A percentile compares a stretch with the other conserved stretches of the same genome.
Evolutionary conservation across 2,113 vertebrate genomes (phyloP).

Genomic region (Isichthys henryi): DNA sequence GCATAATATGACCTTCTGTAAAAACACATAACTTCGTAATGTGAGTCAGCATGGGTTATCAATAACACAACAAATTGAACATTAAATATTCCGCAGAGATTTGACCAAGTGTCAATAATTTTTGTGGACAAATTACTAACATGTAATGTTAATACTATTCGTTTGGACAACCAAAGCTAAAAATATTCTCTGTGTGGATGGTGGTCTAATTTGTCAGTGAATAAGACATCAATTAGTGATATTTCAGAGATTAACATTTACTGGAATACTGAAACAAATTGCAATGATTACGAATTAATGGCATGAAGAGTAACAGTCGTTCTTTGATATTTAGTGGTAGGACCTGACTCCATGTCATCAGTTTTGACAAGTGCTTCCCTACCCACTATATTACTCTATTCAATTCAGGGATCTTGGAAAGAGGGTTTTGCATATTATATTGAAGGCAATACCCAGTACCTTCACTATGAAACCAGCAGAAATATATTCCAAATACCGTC

Average conservation of each 20-base stretch:
- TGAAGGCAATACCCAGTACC: neutral
- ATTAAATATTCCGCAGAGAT: neutral
- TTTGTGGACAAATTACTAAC: neutral
- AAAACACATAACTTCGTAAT: neutral
- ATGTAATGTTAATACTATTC: neutral
- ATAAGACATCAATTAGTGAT: neutral
- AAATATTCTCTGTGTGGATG: neutral
- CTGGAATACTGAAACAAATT: neutral
- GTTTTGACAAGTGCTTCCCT: neutral
- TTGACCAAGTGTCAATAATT: neutral
- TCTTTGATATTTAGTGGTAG: neutral
- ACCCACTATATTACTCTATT: neutral
- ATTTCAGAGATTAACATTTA: neutral
- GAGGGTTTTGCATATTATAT: neutral
- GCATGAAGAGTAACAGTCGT: neutral
- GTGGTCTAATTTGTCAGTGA: neutral
- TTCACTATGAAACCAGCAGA: neutral
- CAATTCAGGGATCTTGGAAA: neutral
- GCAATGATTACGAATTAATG: neutral
- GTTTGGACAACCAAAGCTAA: neutral
- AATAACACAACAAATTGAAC: neutral
- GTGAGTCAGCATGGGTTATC: neutral
- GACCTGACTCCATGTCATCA: neutral
- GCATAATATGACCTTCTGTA: neutral
- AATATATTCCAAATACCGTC: neutral